phyloP scores from a whole-genome alignment of 2,113 vertebrate species.

The Psephotus haematonotus region DNA sequence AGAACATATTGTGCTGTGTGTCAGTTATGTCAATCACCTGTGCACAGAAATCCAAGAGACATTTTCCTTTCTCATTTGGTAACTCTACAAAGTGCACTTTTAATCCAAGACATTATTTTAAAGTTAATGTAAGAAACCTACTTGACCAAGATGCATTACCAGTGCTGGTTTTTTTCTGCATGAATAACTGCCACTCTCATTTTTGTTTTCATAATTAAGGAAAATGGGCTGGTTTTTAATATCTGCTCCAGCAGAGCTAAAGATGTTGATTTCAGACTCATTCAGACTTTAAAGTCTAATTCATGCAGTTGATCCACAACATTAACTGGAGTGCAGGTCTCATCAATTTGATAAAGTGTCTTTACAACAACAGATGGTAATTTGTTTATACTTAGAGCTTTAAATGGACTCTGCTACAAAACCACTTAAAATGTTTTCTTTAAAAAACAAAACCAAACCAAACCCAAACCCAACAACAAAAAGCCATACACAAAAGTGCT shows the following conservation, averaged over 20 bases:
- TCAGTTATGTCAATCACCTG: neutral
- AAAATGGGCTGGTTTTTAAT: conserved; percentile 11
- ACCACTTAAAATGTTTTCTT: conserved; percentile 61
- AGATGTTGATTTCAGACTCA: conserved; percentile 15
- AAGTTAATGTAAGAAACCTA: neutral
- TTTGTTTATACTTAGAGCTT: conserved; percentile 68
- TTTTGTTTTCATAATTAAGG: conserved; percentile 14
- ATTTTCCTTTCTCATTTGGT: neutral
- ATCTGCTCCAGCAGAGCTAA: conserved; percentile 14
- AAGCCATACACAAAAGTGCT: conserved; percentile 12
- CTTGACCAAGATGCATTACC: conserved; percentile 3
- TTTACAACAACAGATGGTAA: conserved; percentile 60
- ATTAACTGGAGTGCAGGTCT: conserved; percentile 35
- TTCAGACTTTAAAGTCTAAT: conserved; percentile 37
- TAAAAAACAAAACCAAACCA: neutral
- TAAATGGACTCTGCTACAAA: conserved; percentile 67
- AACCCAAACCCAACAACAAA: conserved; percentile 9
- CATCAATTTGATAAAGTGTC: conserved; percentile 44
- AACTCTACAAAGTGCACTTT: neutral
- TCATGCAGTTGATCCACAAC: conserved; percentile 10
- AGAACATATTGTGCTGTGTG: neutral
- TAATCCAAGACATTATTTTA: neutral
- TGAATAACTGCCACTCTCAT: conserved; percentile 19
- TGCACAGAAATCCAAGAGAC: neutral
- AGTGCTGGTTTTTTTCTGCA: neutral